Evolutionary conservation across 2,888 invertebrate species (phyloP), one percentile per base, ranked within the genome.

Genomic region (Microplitis deprimator): DNA sequence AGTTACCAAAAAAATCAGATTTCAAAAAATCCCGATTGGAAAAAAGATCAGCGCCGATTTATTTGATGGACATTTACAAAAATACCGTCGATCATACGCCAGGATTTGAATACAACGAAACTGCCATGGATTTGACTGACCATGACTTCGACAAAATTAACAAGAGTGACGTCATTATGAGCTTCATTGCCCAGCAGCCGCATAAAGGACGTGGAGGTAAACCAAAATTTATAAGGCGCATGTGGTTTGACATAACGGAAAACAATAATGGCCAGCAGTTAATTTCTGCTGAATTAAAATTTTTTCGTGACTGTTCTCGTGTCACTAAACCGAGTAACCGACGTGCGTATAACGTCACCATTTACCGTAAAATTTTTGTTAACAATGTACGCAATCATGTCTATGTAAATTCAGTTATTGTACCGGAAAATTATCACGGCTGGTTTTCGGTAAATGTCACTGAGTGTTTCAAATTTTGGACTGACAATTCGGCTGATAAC

Each of bases 151-250:
- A 93, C 79, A 95, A 95, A 67, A 95, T 97, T 77, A 94, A 96
- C 84, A 93, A 96, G 86, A 96, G 96, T 87, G 97, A 97, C 91
- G 93, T 96, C 83, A 97, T 97, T 84, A 96, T 97, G 93, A 97
- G 96, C 84, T 97, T 97, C 90, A 93, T 80, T 29, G 82, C 83
- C 10, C 81, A 83, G 39, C 84, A 83, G 78, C 94, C 93, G 87
- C 93, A 94, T 87, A 94, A 94, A 84, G 91, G 94, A 20, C 93
- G 93, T 17, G 93, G 93, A 76, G 92, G 95, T 41, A 92, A 95
- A 2, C 95, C 96, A 85, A 95, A 96, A 76, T 93, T 94, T 85
- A 96, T 96, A 1, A 93, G 95, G 83, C 93, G 95, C 75, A 93
- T 97, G 73, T 97, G 96, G 95, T 98, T 98, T 89, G 96, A 97